Percentiles rank a stretch among this genome's conserved stretches.
Conservation (phyloP, 2,888 invertebrate species). For the Amblyteles armatorius region DNA sequence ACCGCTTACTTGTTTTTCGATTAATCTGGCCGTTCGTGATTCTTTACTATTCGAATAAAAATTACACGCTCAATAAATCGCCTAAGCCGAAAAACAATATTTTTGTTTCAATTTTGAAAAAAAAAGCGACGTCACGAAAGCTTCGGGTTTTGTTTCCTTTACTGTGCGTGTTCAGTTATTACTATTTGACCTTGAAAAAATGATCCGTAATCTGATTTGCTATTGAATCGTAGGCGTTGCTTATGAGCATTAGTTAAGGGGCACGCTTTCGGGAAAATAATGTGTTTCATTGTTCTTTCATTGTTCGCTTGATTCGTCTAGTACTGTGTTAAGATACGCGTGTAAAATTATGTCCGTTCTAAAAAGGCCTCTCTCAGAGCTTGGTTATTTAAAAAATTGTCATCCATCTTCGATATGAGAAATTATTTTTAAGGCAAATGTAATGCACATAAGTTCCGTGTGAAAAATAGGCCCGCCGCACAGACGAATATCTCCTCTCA, state of each 20-base stretch:
- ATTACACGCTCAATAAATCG: slow-evolving; percentile 16
- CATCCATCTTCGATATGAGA: slow-evolving; percentile 1
- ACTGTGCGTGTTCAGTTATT: background rate
- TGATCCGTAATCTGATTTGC: background rate
- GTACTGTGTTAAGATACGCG: background rate
- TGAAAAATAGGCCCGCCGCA: slow-evolving; percentile 73
- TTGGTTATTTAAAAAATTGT: background rate
- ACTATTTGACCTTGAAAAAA: background rate
- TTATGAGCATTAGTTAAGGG: background rate
- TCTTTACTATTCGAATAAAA: slow-evolving; percentile 3
- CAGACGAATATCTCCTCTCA: slow-evolving; percentile 76
- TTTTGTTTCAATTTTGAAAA: slow-evolving; percentile 22
- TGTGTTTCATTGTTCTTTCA: background rate
- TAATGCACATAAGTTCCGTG: slow-evolving; percentile 41
- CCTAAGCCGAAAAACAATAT: background rate
- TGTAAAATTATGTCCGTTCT: slow-evolving; percentile 23
- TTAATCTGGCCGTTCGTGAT: slow-evolving; percentile 31
- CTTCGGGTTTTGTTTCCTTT: slow-evolving; percentile 17
- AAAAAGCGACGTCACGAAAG: background rate
- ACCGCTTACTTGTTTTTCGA: background rate
- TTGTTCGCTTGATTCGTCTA: background rate
- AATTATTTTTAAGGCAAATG: slow-evolving; percentile 13
- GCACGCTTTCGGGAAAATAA: background rate
- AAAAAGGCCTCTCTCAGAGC: slow-evolving; percentile 67
- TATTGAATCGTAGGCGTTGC: background rate